Conservation (phyloP, 2,888 invertebrate genomes). For the Leucozona laternaria region DNA sequence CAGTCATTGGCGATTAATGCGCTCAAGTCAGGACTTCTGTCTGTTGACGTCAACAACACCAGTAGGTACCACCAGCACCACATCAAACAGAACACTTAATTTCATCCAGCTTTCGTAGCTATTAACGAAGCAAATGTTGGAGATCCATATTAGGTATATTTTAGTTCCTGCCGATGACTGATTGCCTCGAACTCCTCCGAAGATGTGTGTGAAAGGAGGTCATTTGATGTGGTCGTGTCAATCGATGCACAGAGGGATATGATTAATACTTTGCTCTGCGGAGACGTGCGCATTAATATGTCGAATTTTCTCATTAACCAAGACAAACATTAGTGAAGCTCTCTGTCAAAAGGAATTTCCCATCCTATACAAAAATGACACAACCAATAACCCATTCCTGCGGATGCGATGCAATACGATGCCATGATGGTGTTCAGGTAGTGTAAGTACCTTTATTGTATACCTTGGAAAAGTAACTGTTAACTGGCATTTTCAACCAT, state of each 20-base stretch:
- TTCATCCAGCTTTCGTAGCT: slow-evolving; percentile 15
- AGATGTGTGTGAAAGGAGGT: slow-evolving; percentile 50
- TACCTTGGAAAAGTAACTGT: slow-evolving; percentile 54
- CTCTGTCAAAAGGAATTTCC: slow-evolving; percentile 44
- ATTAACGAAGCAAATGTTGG: slow-evolving; percentile 7
- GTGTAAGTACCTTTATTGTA: slow-evolving; percentile 43
- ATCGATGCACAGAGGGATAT: slow-evolving; percentile 42
- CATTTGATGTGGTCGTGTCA: slow-evolving; percentile 41
- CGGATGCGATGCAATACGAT: background rate
- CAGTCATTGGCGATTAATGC: slow-evolving; percentile 48
- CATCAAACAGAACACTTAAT: slow-evolving; percentile 37
- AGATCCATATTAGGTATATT: background rate
- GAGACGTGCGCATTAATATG: slow-evolving; percentile 43
- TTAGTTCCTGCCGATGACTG: slow-evolving; percentile 17
- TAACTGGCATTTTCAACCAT: slow-evolving; percentile 44
- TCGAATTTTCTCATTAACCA: slow-evolving; percentile 62
- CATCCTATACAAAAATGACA: slow-evolving; percentile 53
- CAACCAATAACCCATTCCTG: slow-evolving; percentile 45
- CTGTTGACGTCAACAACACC: slow-evolving; percentile 6
- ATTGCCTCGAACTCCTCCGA: slow-evolving; percentile 43
- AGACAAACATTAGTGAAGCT: background rate
- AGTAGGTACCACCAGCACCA: slow-evolving; percentile 1
- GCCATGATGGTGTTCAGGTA: background rate
- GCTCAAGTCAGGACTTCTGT: background rate
- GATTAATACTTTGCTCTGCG: slow-evolving; percentile 38